A percentile compares a stretch with the other conserved stretches of the same genome.
These are phyloP conservation scores for Actenoides lindsayi DNA, from an alignment of 2,113 vertebrate genomes.

Conservation along the genomic window DNA sequence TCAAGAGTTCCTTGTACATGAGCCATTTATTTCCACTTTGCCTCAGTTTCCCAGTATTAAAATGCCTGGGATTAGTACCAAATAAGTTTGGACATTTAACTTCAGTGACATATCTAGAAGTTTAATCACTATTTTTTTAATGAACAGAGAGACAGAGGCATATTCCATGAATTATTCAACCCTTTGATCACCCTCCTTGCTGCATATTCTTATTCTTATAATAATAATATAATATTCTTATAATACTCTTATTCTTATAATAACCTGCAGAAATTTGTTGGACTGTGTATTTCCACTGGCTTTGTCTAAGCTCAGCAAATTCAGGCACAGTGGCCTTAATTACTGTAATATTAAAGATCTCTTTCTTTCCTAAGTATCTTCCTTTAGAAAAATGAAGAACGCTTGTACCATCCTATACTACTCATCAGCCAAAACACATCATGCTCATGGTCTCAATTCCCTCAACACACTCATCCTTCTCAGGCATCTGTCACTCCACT, in stretches of 20 bases:
- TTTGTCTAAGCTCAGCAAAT: neutral
- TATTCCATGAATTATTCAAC: neutral
- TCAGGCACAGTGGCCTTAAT: neutral
- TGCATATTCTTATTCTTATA: neutral
- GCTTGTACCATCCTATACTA: rapidly evolving
- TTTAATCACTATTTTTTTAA: neutral
- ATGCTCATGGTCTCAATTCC: neutral
- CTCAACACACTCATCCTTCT: neutral
- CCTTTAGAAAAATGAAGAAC: neutral
- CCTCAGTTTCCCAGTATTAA: neutral
- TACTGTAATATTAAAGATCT: neutral
- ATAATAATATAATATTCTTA: too few species aligned
- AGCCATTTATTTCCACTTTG: neutral
- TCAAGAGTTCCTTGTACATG: neutral
- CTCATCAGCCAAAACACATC: rapidly evolving
- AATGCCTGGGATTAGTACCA: neutral
- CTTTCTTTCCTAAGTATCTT: neutral
- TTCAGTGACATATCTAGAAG: neutral
- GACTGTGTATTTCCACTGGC: neutral
- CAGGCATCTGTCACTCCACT: neutral
- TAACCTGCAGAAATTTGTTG: neutral
- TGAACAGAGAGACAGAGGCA: rapidly evolving
- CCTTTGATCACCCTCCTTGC: neutral
- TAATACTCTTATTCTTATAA: neutral
- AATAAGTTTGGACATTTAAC: neutral